Conservation (phyloP, 2,888 invertebrate genomes). For the Darwinula stevensoni region DNA sequence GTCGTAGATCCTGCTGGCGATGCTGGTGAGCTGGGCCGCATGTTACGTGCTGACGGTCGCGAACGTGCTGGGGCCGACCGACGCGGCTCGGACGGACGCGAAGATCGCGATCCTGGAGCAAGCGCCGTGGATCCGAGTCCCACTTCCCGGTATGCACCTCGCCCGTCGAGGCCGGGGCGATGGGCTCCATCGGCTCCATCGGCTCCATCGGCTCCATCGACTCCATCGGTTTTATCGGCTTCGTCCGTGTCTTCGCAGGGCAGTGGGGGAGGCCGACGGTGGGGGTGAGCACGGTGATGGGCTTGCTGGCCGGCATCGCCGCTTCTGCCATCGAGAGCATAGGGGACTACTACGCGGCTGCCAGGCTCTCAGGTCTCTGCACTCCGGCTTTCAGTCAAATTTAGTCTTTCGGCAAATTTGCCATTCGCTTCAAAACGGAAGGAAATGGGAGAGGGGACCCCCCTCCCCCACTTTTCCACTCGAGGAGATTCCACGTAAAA, state of each 20-base stretch:
- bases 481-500: background rate
- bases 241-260: no score
- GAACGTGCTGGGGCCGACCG: constrained; percentile 28
- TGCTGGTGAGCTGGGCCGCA: constrained; percentile 40
- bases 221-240: no score
- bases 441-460: no score
- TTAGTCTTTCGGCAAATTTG: no score
- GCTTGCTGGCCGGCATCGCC: constrained; percentile 43
- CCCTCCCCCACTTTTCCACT: no score
- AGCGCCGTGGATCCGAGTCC: constrained; percentile 46
- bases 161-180: no score
- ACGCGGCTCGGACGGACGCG: constrained; percentile 40
- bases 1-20: constrained; percentile 35
- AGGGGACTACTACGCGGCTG: constrained; percentile 72
- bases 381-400: no score
- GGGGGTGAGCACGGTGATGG: constrained; percentile 32
- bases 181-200: no score
- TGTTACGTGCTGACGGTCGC: constrained; percentile 35
- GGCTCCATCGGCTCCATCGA: no score
- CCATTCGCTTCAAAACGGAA: no score
- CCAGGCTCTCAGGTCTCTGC: constrained; percentile 19
- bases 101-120: constrained; percentile 34
- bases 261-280: constrained; percentile 48
- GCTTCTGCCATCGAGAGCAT: constrained; percentile 53
- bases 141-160: constrained; percentile 32